Evolutionary conservation across 2,888 invertebrate species (phyloP), one percentile per base, ranked within the genome.

Genomic region (Blera fallax): DNA sequence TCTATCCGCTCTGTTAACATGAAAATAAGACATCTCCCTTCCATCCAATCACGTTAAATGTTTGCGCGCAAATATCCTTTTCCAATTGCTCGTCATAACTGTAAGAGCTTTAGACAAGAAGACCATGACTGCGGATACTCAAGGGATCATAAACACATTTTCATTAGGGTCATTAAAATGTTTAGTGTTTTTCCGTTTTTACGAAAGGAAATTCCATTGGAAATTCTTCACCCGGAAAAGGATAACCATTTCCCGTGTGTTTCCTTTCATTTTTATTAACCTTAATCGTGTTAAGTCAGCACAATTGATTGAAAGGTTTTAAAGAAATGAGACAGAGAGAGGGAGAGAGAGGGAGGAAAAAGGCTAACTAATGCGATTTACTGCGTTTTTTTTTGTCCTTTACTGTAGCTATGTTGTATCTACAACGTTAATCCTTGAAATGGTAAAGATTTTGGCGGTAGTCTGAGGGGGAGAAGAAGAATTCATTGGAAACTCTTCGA

Each of bases 131-230:
- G 3, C 11, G 43, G 58, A 56, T 65, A 60, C 48, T 67, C 48
- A 24, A 32, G 14, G 48, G 27, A 40, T 67, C 79, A 73, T 83
- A 83, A 83, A 83, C 83, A 83, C 79, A 73, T 83, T 69, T 83
- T 83, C 79, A 83, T 79, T 79, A 54, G 18, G 73, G 69, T 40
- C 79, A 83, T 83, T 83, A 79, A 83, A 83, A 83, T 79, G 54
- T 74, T 82, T 83, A 78, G 58, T 72, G 76, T 73, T 81, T 69
- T 40, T 3, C 52, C 24, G 54, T 78, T 70, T 34, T 29, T 24
- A 4, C 24, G 24, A 24, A n/a, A 24, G 24, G 24, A 24, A 24
- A 24, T 24, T 58, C 4, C 54, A 54, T 54, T 48, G 34, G 56
- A 48, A 77, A 50, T 64, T 37, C 69, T 16, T 52, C 48, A 27